These are phyloP conservation scores for Kryptopterus vitreolus DNA, from an alignment of 2,797 vertebrate species.

Conservation along the genomic window DNA sequence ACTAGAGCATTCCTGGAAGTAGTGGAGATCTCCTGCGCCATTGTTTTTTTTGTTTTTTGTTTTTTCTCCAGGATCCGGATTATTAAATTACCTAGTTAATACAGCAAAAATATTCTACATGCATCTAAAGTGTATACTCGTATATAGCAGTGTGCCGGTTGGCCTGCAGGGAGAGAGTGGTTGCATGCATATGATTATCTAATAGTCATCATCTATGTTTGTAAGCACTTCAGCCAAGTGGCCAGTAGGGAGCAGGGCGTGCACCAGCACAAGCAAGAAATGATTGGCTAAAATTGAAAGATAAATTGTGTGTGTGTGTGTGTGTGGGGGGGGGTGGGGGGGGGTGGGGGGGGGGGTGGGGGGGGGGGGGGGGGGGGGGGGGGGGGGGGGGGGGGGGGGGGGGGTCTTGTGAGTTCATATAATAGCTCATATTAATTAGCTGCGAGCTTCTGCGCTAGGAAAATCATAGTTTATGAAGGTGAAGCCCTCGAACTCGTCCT, in stretches of 20 bases:
- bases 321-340: no score
- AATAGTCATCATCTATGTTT: constrained; percentile 36
- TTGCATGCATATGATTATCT: constrained; percentile 51
- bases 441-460: constrained; percentile 43
- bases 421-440: constrained; percentile 21
- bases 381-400: background rate
- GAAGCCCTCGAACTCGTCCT: constrained; percentile 96
- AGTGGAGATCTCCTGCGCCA: constrained; percentile 4
- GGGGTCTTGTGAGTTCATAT: background rate
- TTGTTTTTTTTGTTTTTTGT: no score
- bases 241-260: constrained; percentile 33
- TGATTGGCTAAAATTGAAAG: constrained; percentile 16
- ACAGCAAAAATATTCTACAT: constrained; percentile 13
- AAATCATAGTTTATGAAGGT: constrained; percentile 78
- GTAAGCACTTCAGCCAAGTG: constrained; percentile 36
- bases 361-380: no score
- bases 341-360: no score
- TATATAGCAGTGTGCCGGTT: background rate
- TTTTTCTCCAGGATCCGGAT: background rate
- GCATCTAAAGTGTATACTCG: constrained; percentile 15
- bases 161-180: constrained; percentile 24
- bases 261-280: constrained; percentile 34
- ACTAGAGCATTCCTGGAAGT: constrained; percentile 12
- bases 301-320: no score
- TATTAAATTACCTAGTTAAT: constrained; percentile 6